phyloP scores from a whole-genome alignment of 2,797 vertebrate genomes.

The Macrochelys suwanniensis region DNA sequence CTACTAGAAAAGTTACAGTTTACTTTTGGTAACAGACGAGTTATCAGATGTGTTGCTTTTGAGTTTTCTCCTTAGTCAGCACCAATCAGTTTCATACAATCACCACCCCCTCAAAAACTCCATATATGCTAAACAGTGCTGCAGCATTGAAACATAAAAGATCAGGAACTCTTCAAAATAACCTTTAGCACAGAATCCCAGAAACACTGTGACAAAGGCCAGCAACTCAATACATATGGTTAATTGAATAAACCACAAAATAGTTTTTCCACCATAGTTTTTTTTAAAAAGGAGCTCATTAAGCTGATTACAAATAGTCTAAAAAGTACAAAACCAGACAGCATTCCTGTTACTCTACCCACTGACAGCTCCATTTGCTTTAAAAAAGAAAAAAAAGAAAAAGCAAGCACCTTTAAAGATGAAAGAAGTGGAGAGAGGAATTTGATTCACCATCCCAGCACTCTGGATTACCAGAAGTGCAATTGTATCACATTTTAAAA shows the following conservation, averaged over 20 bases:
- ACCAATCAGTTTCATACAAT: background rate
- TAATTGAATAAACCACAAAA: background rate
- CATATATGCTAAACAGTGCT: background rate
- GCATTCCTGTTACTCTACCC: background rate
- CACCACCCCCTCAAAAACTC: background rate
- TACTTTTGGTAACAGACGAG: background rate
- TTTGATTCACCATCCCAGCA: accelerated
- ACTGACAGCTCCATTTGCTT: background rate
- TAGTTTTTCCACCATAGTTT: accelerated
- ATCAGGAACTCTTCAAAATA: background rate
- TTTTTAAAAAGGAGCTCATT: background rate
- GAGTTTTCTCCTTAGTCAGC: conserved; percentile 13
- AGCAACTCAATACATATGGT: background rate
- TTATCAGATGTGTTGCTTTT: background rate
- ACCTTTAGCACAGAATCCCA: background rate
- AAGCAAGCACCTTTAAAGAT: background rate
- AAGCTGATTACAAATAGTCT: background rate
- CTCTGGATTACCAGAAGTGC: background rate
- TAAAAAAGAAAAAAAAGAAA: background rate
- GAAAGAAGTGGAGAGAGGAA: background rate
- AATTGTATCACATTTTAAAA: background rate
- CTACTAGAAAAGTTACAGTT: background rate
- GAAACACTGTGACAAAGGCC: background rate
- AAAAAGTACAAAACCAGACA: background rate
- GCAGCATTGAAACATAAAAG: conserved; percentile 5